phyloP scores from a whole-genome alignment of 2,888 invertebrate genomes.

The Metallyticus violacea region DNA sequence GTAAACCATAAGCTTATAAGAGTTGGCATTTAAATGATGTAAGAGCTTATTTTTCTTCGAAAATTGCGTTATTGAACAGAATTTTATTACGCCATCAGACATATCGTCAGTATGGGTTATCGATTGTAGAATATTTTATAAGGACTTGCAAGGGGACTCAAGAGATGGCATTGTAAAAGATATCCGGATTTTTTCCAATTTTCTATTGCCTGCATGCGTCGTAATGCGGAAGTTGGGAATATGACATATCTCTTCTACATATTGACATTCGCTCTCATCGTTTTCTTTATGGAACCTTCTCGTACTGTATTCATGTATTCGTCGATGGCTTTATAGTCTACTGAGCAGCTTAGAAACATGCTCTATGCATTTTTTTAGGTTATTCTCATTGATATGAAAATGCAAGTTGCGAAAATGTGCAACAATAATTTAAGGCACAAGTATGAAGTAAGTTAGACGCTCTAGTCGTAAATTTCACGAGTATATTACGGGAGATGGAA shows the following conservation, averaged over 20 bases:
- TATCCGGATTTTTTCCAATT: not conserved
- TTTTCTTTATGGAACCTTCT: too few relatives aligned
- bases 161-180: not conserved
- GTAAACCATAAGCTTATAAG: too few relatives aligned
- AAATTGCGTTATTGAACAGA: not conserved
- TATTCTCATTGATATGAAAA: too few relatives aligned
- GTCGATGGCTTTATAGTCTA: not conserved
- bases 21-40: not conserved
- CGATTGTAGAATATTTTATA: not conserved
- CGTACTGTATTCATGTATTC: not conserved
- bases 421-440: too few relatives aligned
- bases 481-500: too few relatives aligned
- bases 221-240: not conserved
- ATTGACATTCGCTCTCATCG: not conserved
- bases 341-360: not conserved
- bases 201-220: too few relatives aligned
- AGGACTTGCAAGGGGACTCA: too few relatives aligned
- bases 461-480: too few relatives aligned
- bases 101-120: not conserved
- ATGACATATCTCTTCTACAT: not conserved
- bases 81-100: not conserved
- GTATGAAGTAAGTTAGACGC: too few relatives aligned
- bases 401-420: too few relatives aligned
- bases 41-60: not conserved
- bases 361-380: too few relatives aligned